Evolutionary conservation across 2,888 invertebrate species (phyloP).

Genomic region (Lithophane socia): DNA sequence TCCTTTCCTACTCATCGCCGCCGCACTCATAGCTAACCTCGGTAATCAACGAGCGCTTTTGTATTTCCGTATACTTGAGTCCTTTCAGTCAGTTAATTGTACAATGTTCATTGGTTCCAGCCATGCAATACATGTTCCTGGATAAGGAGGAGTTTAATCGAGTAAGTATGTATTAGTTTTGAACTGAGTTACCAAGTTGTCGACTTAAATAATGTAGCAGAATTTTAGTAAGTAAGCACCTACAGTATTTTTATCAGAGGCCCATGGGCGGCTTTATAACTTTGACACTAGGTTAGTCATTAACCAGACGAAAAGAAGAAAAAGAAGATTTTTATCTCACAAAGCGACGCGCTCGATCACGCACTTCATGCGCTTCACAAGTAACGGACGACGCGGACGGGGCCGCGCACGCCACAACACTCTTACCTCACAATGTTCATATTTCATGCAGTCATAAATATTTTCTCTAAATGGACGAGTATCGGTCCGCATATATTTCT

Average conservation of each 20-base stretch:
- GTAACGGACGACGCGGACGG: no score
- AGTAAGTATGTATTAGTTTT: constrained; percentile 68
- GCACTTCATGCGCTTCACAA: no score
- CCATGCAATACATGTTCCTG: constrained; percentile 78
- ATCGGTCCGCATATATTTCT: not conserved
- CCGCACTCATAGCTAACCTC: constrained; percentile 75
- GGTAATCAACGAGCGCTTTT: constrained; percentile 65
- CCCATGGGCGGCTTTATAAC: no score
- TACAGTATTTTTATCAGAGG: no score
- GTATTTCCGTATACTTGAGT: not conserved
- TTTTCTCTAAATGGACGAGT: not conserved
- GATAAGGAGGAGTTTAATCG: constrained; percentile 76
- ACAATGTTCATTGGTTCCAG: constrained; percentile 66
- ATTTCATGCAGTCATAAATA: no score
- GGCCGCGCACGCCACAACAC: no score
- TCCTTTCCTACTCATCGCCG: constrained; percentile 81
- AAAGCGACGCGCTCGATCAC: no score
- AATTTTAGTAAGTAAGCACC: no score
- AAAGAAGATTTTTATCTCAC: no score
- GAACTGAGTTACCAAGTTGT: not conserved
- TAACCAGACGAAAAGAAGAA: no score
- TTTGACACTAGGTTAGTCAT: no score
- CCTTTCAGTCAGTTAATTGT: not conserved
- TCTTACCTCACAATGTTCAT: no score
- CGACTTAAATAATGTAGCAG: not conserved